Percentiles rank a stretch among this genome's conserved stretches.
These are phyloP conservation scores for Suillia variegata DNA, from an alignment of 2,888 invertebrate species.

Conservation along the genomic window DNA sequence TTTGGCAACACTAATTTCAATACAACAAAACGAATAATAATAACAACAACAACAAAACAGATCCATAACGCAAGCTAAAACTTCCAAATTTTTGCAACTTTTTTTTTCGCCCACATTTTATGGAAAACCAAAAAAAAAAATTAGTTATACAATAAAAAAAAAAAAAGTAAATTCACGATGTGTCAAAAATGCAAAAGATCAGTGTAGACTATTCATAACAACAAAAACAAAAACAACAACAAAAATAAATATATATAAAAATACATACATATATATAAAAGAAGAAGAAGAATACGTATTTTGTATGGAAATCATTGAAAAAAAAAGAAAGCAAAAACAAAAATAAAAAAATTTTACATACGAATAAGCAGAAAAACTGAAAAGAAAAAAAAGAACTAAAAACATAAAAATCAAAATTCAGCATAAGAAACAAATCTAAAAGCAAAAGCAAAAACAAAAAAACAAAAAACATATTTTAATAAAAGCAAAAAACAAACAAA, in stretches of 20 bases:
- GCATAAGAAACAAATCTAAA: too few relatives aligned
- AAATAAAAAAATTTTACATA: constrained; percentile 37
- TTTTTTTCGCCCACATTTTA: neutral
- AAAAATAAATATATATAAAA: constrained; percentile 37
- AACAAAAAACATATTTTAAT: constrained; percentile 34
- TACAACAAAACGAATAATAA: too few relatives aligned
- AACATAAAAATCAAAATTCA: constrained; percentile 9
- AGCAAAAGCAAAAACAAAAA: constrained; percentile 19
- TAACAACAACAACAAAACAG: constrained; percentile 18
- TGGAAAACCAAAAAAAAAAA: too few relatives aligned
- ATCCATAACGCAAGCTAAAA: neutral
- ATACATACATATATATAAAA: too few relatives aligned
- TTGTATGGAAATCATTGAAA: constrained; percentile 24
- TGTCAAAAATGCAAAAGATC: constrained; percentile 52
- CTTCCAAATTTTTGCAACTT: neutral
- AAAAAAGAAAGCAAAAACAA: constrained; percentile 17
- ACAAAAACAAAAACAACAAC: too few relatives aligned
- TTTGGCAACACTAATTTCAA: constrained; percentile 12
- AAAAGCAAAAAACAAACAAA: constrained; percentile 35
- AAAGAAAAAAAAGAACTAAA: constrained; percentile 22
- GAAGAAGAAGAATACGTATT: constrained; percentile 26
- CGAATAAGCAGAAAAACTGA: constrained; percentile 18
- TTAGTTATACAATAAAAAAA: too few relatives aligned
- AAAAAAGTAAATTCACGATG: constrained; percentile 44
- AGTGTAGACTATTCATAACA: too few relatives aligned